Evolutionary conservation across 2,113 vertebrate genomes (phyloP).

Genomic region (Nothocercus julius): DNA sequence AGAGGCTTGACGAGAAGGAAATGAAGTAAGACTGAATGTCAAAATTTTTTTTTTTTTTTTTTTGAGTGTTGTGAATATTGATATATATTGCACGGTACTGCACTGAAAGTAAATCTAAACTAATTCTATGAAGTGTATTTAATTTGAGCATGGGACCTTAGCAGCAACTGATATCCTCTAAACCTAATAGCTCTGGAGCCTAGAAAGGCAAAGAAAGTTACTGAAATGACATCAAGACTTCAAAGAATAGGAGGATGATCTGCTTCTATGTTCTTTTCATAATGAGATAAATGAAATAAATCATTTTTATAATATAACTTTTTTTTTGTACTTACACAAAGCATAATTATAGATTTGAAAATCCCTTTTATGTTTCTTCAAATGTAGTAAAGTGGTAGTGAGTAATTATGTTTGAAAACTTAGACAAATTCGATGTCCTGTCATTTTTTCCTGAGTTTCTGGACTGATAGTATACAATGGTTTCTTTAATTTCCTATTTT

Average conservation of each 20-base stretch:
- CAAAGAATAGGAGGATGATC: not conserved
- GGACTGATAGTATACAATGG: not conserved
- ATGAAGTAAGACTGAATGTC: not conserved
- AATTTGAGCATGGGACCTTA: not conserved
- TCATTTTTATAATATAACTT: not conserved
- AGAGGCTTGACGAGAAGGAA: not conserved
- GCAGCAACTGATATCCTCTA: not conserved
- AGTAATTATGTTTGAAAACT: not conserved
- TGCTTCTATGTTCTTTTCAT: not conserved
- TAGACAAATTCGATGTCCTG: not conserved
- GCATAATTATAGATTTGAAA: not conserved
- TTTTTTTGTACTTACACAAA: not conserved
- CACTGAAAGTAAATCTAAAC: not conserved
- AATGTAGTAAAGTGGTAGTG: not conserved
- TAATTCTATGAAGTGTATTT: not conserved
- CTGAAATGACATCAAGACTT: not conserved
- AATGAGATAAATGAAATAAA: not conserved
- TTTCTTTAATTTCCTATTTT: not conserved
- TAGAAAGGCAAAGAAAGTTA: not conserved
- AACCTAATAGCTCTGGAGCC: not conserved
- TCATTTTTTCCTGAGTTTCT: not conserved
- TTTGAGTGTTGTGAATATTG: not conserved
- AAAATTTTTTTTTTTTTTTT: not conserved
- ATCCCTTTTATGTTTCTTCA: not conserved
- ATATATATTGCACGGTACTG: not conserved